Conservation (phyloP, 2,888 invertebrate genomes). For the Cryptophagus acutangulus region DNA sequence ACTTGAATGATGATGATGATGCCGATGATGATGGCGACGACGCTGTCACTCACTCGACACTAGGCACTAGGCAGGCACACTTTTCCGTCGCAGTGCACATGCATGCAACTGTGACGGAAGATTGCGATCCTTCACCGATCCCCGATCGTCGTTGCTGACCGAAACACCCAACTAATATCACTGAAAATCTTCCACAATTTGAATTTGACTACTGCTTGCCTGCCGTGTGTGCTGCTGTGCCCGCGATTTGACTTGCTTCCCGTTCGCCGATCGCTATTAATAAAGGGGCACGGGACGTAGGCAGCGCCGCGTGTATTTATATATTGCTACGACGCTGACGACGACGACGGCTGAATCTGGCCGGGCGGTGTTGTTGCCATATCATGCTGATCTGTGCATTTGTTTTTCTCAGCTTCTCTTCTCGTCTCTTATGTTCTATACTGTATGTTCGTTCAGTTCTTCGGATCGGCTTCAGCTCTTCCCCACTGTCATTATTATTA, state of each 20-base stretch:
- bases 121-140: neutral
- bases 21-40: no score
- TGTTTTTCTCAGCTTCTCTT: conserved; percentile 17
- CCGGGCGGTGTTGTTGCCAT: conserved; percentile 24
- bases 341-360: conserved; percentile 24
- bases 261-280: conserved; percentile 35
- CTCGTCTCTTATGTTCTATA: conserved; percentile 1
- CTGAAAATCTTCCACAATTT: no score
- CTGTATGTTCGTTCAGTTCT: conserved; percentile 10
- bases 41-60: conserved; percentile 22
- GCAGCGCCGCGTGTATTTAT: conserved; percentile 30
- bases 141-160: no score
- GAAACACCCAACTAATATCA: conserved; percentile 18
- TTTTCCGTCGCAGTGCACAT: conserved; percentile 15
- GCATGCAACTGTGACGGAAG: conserved; percentile 14
- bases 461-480: conserved; percentile 11
- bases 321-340: conserved; percentile 32
- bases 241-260: conserved; percentile 13
- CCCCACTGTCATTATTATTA: conserved; percentile 4
- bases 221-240: no score
- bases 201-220: no score
- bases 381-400: conserved; percentile 23
- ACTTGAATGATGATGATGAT: no score
- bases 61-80: conserved; percentile 2
- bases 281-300: conserved; percentile 32